A percentile compares a stretch with the other conserved stretches of the same genome.
These are phyloP conservation scores for Neosilurus mollespiculum DNA, from an alignment of 2,797 vertebrate genomes.

Conservation along the genomic window DNA sequence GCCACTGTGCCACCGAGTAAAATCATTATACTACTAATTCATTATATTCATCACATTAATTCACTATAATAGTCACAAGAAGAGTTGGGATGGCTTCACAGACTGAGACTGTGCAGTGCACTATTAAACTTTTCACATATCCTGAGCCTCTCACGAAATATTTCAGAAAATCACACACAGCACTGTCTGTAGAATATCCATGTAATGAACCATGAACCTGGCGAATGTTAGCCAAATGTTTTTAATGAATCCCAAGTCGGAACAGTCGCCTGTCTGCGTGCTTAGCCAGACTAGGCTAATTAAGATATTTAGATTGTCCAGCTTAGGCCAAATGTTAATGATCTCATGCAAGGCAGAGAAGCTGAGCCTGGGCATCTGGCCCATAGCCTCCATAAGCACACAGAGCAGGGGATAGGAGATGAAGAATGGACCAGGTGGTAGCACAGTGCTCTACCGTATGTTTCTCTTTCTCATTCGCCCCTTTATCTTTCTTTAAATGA, in stretches of 20 bases:
- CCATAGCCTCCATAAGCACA: conserved; percentile 45
- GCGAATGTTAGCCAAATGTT: background rate
- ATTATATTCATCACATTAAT: too few species aligned
- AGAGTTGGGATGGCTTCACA: background rate
- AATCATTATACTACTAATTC: too few species aligned
- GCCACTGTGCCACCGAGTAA: too few species aligned
- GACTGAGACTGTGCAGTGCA: background rate
- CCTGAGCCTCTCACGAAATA: conserved; percentile 3
- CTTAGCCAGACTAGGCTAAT: conserved; percentile 26
- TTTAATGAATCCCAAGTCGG: conserved; percentile 13
- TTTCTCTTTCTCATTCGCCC: conserved; percentile 33
- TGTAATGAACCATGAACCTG: background rate
- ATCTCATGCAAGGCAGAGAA: conserved; percentile 36
- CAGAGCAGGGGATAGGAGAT: conserved; percentile 23
- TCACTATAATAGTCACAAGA: background rate
- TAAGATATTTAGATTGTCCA: conserved; percentile 42
- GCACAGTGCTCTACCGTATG: conserved; percentile 43
- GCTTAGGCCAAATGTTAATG: conserved; percentile 39
- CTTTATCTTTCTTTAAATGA: conserved; percentile 18
- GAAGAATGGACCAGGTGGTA: conserved; percentile 42
- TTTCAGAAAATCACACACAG: background rate
- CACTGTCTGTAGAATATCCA: background rate
- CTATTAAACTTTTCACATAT: background rate
- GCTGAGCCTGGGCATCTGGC: conserved; percentile 39
- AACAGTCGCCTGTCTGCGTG: background rate